These are phyloP conservation scores for Sialia sialis DNA, from an alignment of 2,113 vertebrate genomes.

Conservation along the genomic window DNA sequence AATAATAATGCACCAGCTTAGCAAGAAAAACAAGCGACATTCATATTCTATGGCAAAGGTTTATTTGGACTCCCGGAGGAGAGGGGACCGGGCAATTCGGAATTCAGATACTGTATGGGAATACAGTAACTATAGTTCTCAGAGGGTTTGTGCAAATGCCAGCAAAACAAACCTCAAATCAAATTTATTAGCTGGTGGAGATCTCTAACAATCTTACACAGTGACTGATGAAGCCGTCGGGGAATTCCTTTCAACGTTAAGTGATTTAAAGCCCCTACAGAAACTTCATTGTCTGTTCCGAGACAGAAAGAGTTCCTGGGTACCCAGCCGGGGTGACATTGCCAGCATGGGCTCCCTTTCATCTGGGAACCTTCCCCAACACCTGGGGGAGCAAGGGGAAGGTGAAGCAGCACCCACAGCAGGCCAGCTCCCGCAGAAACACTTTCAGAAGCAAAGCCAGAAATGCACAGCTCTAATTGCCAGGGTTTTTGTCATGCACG, in stretches of 20 bases:
- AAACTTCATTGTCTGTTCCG: conserved; percentile 61
- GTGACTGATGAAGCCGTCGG: conserved; percentile 69
- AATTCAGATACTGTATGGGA: conserved; percentile 71
- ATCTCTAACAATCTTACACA: conserved; percentile 73
- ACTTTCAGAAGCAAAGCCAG: not conserved
- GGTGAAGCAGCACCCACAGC: not conserved
- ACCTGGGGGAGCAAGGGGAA: not conserved
- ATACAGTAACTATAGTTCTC: conserved; percentile 76
- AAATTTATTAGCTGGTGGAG: conserved; percentile 78
- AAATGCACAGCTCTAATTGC: not conserved
- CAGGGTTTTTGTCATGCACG: not conserved
- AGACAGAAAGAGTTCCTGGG: conserved; percentile 27
- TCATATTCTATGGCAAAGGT: conserved; percentile 60
- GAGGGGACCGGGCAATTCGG: conserved; percentile 22
- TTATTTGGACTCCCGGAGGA: conserved; percentile 67
- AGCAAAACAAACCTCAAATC: conserved; percentile 69
- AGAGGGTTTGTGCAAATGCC: conserved; percentile 76
- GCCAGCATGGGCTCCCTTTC: not conserved
- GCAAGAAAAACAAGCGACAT: conserved; percentile 51
- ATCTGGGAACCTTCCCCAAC: not conserved
- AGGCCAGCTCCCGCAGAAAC: not conserved
- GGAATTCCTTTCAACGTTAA: conserved; percentile 72
- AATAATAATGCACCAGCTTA: conserved; percentile 55
- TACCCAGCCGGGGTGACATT: not conserved
- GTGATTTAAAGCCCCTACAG: conserved; percentile 72